Conservation (phyloP, 2,888 invertebrate genomes). For the Polyploca ridens region DNA sequence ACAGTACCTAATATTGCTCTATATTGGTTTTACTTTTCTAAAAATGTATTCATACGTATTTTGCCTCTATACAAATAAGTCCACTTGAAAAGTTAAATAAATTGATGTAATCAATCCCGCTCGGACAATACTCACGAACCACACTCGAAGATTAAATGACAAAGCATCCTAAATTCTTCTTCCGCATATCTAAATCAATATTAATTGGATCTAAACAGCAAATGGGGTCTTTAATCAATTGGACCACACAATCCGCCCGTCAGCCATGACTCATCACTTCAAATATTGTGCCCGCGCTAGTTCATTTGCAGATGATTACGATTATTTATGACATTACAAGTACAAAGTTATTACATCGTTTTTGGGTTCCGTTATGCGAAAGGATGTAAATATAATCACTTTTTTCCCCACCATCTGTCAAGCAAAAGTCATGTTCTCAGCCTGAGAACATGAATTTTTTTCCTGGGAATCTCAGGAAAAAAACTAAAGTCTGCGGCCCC, state of each 20-base stretch:
- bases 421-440: too few relatives aligned
- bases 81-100: background rate
- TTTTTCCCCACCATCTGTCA: too few relatives aligned
- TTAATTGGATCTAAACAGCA: conserved; percentile 43
- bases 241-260: conserved; percentile 23
- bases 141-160: background rate
- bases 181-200: conserved; percentile 47
- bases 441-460: too few relatives aligned
- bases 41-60: too few relatives aligned
- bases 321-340: too few relatives aligned
- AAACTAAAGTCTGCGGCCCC: too few relatives aligned
- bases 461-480: too few relatives aligned
- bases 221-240: conserved; percentile 44
- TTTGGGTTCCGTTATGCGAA: too few relatives aligned
- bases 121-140: background rate
- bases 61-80: background rate
- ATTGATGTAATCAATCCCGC: conserved; percentile 1
- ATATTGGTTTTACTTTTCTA: too few relatives aligned
- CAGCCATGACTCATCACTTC: conserved; percentile 26
- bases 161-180: conserved; percentile 31
- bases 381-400: too few relatives aligned
- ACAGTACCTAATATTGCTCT: too few relatives aligned
- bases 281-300: conserved; percentile 22
- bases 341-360: too few relatives aligned
- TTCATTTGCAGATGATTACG: conserved; percentile 10